phyloP scores from a whole-genome alignment of 2,113 vertebrate species.

The Pseudolaguvia tuberculata region DNA sequence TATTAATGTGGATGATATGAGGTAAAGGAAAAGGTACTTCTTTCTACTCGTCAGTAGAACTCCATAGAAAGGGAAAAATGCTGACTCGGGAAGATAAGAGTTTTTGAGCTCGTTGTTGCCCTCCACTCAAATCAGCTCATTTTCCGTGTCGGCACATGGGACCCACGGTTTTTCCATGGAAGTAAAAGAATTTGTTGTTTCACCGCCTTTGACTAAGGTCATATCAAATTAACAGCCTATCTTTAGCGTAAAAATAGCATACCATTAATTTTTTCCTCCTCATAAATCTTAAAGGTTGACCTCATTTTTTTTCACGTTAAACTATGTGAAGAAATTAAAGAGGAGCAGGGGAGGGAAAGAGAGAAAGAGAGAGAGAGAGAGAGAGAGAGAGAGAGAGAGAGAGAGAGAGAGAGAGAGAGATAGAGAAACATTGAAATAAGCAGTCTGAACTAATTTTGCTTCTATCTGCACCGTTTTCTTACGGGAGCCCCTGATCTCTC shows the following conservation, averaged over 20 bases:
- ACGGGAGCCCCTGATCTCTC: constrained; percentile 46
- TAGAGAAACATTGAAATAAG: constrained; percentile 61
- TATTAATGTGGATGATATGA: neutral
- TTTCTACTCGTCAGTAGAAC: constrained; percentile 39
- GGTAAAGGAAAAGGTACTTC: constrained; percentile 54
- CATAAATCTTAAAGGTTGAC: constrained; percentile 76
- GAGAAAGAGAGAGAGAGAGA: constrained; percentile 7
- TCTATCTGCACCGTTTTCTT: constrained; percentile 54
- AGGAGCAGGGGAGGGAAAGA: constrained; percentile 27
- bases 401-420: constrained; percentile 22
- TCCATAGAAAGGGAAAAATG: constrained; percentile 53
- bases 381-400: constrained; percentile 44
- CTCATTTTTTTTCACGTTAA: constrained; percentile 69
- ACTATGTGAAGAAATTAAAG: constrained; percentile 71
- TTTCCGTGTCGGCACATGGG: constrained; percentile 57
- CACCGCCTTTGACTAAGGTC: constrained; percentile 79
- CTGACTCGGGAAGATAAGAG: constrained; percentile 64
- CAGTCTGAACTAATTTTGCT: constrained; percentile 60
- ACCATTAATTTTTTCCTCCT: constrained; percentile 75
- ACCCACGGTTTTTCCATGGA: constrained; percentile 63
- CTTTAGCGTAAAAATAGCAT: constrained; percentile 78
- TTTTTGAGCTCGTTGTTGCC: constrained; percentile 44
- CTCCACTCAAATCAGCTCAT: constrained; percentile 51
- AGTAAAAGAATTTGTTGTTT: constrained; percentile 74
- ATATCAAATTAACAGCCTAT: constrained; percentile 75